Evolutionary conservation across 2,888 invertebrate species (phyloP).

Genomic region (Malacosoma neustria): DNA sequence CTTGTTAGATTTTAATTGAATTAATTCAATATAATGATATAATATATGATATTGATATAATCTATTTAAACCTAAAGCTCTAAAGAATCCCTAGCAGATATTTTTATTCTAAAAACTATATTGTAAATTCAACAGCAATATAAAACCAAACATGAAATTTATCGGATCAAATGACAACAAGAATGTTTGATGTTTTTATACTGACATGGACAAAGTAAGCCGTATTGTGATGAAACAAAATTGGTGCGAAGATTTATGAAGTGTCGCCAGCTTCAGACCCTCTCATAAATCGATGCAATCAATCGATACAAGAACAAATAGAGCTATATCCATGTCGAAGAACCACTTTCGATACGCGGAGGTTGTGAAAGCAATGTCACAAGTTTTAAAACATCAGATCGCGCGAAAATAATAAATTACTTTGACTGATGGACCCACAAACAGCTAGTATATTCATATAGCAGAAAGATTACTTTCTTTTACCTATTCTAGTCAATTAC

Average conservation of each 20-base stretch:
- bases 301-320: slow-evolving; percentile 40
- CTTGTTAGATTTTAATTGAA: too few relatives aligned
- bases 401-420: slow-evolving; percentile 35
- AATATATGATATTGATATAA: too few relatives aligned
- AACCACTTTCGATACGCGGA: slow-evolving; percentile 31
- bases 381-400: slow-evolving; percentile 20
- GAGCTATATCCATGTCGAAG: slow-evolving; percentile 33
- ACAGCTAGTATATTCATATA: too few relatives aligned
- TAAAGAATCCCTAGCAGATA: too few relatives aligned
- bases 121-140: too few relatives aligned
- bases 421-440: slow-evolving; percentile 29
- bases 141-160: too few relatives aligned
- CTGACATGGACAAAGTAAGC: slow-evolving; percentile 12
- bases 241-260: slow-evolving; percentile 44
- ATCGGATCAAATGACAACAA: slow-evolving; percentile 18
- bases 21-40: too few relatives aligned
- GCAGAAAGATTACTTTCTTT: too few relatives aligned
- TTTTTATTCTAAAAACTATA: too few relatives aligned
- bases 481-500: too few relatives aligned
- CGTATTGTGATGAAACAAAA: slow-evolving; percentile 30
- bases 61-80: too few relatives aligned
- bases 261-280: slow-evolving; percentile 39
- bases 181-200: slow-evolving; percentile 26
- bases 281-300: slow-evolving; percentile 55
- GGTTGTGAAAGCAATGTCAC: slow-evolving; percentile 41